Evolutionary conservation across 2,113 vertebrate genomes (phyloP), one percentile per base, ranked within the genome.

Genomic region (Lagopus leucura): DNA sequence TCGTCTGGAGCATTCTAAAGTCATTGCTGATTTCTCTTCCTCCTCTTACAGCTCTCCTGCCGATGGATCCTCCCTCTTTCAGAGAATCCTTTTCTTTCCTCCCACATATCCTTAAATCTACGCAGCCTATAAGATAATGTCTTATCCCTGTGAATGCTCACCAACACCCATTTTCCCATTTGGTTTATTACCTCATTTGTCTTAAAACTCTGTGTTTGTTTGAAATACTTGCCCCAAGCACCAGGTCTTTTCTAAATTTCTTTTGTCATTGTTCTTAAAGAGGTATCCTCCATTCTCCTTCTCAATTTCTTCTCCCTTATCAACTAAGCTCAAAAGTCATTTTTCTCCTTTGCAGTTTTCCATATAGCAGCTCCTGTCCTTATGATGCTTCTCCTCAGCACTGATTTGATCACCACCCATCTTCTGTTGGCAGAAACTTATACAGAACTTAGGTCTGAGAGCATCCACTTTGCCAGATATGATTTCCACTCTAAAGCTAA

Each of bases 31-130:
- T 63, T 91, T n/a, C 73, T 81, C 77, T 86, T 94, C 66, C 63
- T 92, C 54, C 64, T 84, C 66, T 87, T 71, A 80, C 8, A 92
- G 72, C 58, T 79, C 38, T 81, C 84, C 38, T 94, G 92, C 82
- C 82, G 89, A 32, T 4, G 30, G 74, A 81, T 58, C 57, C 66
- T 82, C 71, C 50, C 72, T 36, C 83, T 93, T 74, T 67, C 47
- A 86, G 70, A 36, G 10, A 77, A 88, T 69, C 67, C 27, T 72
- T 58, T 54, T 79, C 66, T 66, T 81, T 86, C 67, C 60, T 47
- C 32, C 36, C 14, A 24, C 28, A 9, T 3, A 22, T 80, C 76
- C 75, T 85, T 64, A 19, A 8, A 83, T 22, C 55, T 86, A 47
- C 38, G 50, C 42, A 81, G 77, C 38, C 73, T 88, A 61, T 57